These are phyloP conservation scores for Agrotis ipsilon DNA, from an alignment of 2,888 invertebrate genomes.

Conservation along the genomic window DNA sequence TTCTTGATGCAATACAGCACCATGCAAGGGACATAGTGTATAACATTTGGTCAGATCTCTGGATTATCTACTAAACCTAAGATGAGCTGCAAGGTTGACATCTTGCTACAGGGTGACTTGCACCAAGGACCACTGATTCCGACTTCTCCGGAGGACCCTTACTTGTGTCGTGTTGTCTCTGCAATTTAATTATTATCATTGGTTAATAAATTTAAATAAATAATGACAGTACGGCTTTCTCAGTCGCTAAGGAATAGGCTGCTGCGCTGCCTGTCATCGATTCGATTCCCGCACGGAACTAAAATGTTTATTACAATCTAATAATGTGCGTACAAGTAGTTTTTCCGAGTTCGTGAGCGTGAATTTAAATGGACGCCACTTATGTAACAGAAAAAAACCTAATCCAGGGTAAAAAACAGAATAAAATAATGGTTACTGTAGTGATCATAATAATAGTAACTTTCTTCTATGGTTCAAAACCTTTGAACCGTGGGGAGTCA, in stretches of 20 bases:
- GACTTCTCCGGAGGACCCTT: constrained; percentile 92
- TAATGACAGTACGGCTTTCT: too few species aligned
- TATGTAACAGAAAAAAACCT: too few species aligned
- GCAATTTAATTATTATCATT: constrained; percentile 72
- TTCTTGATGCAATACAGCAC: constrained; percentile 43
- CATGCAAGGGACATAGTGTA: constrained; percentile 18
- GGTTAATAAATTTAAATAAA: background rate
- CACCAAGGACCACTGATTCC: constrained; percentile 93
- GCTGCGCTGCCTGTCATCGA: too few species aligned
- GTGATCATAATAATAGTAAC: background rate
- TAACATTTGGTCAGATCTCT: constrained; percentile 37
- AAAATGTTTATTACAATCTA: too few species aligned
- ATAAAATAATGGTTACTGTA: background rate
- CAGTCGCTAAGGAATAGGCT: too few species aligned
- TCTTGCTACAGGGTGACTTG: constrained; percentile 92
- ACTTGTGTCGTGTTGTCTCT: constrained; percentile 94
- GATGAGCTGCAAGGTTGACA: constrained; percentile 92
- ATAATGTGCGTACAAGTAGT: too few species aligned
- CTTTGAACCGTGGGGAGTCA: background rate
- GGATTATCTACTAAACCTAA: constrained; percentile 65
- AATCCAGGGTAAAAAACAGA: too few species aligned
- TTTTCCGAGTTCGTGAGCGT: too few species aligned
- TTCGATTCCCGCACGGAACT: too few species aligned
- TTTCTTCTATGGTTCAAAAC: background rate
- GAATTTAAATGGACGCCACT: too few species aligned